These are phyloP conservation scores for Adelosebastes latens DNA, from an alignment of 2,797 vertebrate genomes.

Conservation along the genomic window DNA sequence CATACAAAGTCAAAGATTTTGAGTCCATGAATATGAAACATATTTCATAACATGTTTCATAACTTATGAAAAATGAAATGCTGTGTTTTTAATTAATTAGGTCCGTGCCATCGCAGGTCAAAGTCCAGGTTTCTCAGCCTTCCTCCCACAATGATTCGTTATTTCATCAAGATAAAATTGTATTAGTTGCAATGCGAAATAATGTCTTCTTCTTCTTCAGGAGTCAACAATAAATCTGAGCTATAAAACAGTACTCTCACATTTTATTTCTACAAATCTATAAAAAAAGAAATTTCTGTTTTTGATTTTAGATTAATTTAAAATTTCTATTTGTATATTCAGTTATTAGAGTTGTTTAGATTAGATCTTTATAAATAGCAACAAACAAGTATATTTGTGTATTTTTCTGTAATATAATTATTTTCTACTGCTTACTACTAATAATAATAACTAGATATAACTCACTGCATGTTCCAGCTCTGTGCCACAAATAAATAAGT, in stretches of 20 bases:
- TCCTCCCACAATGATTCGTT: background rate
- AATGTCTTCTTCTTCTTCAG: background rate
- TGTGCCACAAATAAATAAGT: conserved; percentile 49
- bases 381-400: background rate
- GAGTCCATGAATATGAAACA: background rate
- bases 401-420: background rate
- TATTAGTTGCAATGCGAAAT: background rate
- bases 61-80: background rate
- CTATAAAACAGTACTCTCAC: background rate
- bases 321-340: background rate
- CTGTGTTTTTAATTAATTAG: background rate
- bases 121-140: background rate
- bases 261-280: background rate
- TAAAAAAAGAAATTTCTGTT: background rate
- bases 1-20: background rate
- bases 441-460: background rate
- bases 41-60: no score
- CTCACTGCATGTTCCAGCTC: conserved; percentile 13
- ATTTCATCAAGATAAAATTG: background rate
- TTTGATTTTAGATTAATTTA: background rate
- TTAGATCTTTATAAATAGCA: background rate
- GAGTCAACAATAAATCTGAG: background rate
- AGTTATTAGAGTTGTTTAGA: background rate
- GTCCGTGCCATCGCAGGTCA: background rate
- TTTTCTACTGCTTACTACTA: background rate